Percentiles rank a stretch among this genome's conserved stretches.
Conservation (phyloP, 2,797 vertebrate genomes). For the Poeciliopsis paucimaculata region DNA sequence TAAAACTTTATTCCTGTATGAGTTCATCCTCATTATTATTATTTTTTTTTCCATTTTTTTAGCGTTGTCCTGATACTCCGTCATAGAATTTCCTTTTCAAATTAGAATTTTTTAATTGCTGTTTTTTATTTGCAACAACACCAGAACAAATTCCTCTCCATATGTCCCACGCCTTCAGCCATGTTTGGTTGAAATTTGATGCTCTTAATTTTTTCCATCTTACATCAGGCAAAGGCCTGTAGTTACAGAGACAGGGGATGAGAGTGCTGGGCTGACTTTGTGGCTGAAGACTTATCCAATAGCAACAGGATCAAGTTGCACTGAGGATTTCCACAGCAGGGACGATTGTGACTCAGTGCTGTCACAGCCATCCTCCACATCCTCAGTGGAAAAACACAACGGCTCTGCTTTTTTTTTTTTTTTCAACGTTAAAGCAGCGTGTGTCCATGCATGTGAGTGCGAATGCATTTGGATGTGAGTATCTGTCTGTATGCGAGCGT, state of each 20-base stretch:
- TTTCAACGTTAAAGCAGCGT: conserved; percentile 53
- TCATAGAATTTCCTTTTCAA: no score
- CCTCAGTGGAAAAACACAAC: conserved; percentile 66
- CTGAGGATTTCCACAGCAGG: conserved; percentile 63
- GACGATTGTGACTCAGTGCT: conserved; percentile 69
- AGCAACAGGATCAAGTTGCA: conserved; percentile 75
- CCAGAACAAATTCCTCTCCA: no score
- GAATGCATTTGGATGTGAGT: conserved; percentile 22
- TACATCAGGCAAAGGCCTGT: conserved; percentile 68
- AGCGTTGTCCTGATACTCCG: no score
- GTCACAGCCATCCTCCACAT: conserved; percentile 68
- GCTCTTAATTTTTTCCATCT: conserved; percentile 65
- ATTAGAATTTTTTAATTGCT: no score
- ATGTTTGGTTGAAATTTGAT: conserved; percentile 69
- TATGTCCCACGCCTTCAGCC: conserved; percentile 57
- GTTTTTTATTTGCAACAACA: no score
- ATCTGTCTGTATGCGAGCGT: conserved; percentile 57
- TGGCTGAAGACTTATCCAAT: conserved; percentile 70
- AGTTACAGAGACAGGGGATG: conserved; percentile 69
- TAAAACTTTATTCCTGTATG: no score
- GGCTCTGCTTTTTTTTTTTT: conserved; percentile 48
- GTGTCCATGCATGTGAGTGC: conserved; percentile 22
- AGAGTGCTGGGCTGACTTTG: conserved; percentile 70
- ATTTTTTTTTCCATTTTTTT: no score
- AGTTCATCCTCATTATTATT: no score